Base-by-base conservation (phyloP, 1,140 invertebrate genomes). In the Drosophila nannoptera region DNA sequence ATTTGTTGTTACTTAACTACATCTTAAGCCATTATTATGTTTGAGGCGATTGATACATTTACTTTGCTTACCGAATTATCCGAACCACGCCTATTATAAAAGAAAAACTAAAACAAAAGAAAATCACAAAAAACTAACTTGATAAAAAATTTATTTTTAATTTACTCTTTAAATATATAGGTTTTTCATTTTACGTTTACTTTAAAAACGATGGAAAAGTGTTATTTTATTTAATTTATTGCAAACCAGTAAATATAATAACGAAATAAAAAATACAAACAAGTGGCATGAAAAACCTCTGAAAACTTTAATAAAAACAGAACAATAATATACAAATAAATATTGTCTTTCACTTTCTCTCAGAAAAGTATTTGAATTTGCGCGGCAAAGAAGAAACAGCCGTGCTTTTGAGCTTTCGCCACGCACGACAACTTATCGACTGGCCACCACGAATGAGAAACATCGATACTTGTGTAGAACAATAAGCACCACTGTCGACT, bases 221-320 rank as follows among this genome's bases (percentile, higher is more conserved):
- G 64, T 68, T 72, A 72, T 72, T 59, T 72, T 72, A 72, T 84
- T 78, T 84, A 84, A 84, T 84, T 84, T 84, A 84, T 84, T 84
- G 80, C 80, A 84, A 83, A 84, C 80, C 78, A 84, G 68, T 72
- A 72, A 72, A 72, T 61, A 83, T 75, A 82, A 83, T 66, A 83
- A 66, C 76, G 46, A 82, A 67, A 78, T 78, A 63, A 73, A 83
- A 80, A 76, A 83, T 69, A 81, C 61, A 82, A 78, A 83, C 76
- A 86, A 83, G 62, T 83, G 80, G 78, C 84, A 80, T 54, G 76
- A 69, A 65, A 73, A 75, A 62, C 69, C 52, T 52, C 50, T 61
- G 73, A 6, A 75, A 77, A 77, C 72, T 77, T 55, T 68, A 81
- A 82, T 81, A 81, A 81, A 81, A 78, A 84, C 73, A 76, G 80